Evolutionary conservation across 2,888 invertebrate species (phyloP), one percentile per base, ranked within the genome.

Genomic region (Limnephilus rhombicus): DNA sequence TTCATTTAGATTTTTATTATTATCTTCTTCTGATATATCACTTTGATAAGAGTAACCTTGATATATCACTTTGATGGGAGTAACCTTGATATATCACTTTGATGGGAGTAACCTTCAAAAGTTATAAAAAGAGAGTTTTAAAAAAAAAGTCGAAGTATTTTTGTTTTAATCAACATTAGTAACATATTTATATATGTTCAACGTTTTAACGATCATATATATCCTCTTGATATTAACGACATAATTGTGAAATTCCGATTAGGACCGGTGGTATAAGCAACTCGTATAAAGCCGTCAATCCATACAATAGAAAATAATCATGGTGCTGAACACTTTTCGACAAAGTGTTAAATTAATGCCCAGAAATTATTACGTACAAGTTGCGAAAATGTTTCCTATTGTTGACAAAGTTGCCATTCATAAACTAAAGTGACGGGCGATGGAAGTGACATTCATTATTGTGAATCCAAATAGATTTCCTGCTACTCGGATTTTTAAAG

Each of bases 321-420:
- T 83, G 34, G 37, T 83, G 31, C 83, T 83, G 83, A 83, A 83
- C 34, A 34, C 83, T 37, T 83, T 18, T 31, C 34, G 83, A 83
- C 83, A 83, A 83, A 83, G 37, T 13, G 83, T 83, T 34, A 83
- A 83, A 34, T 83, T 83, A 34, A 15, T 15, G 31, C 29, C 34
- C 83, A 31, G 83, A 83, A 83, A 82, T 82, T 31, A 82, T 82
- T 82, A 34, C 82, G 31, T 7, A 82, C 3, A 82, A 83, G 83
- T 37, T 83, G 34, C 12, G 31, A 31, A 83, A 83, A 83, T 83
- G 83, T 83, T 83, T 83, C 18, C 31, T 34, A 37, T 83, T 83
- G 37, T 83, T 83, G 82, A 34, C 18, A 18, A 83, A 83, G 37
- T 34, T 83, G 53, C 53, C 24, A 68, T 68, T 68, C 53, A 68